Percentiles rank a stretch among this genome's conserved stretches.
Evolutionary conservation across 1,140 invertebrate genomes (phyloP).

Genomic region (Coelopa frigida): DNA sequence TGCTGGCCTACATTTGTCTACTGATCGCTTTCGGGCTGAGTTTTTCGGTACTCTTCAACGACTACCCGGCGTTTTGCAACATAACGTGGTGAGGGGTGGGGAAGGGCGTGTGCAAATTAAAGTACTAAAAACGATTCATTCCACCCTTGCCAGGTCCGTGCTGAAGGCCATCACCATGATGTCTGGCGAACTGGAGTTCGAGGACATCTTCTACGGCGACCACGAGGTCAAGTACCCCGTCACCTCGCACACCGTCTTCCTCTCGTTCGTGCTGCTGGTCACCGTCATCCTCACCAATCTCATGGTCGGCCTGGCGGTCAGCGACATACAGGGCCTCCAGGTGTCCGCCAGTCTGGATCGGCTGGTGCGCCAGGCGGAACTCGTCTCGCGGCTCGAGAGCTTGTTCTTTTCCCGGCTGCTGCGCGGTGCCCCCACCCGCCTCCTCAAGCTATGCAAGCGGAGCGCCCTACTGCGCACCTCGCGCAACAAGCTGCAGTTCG

Average conservation of each 20-base stretch:
- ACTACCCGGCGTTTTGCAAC: constrained; percentile 62
- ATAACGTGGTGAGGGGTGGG: constrained; percentile 37
- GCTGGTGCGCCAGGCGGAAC: constrained; percentile 68
- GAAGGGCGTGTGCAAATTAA: neutral
- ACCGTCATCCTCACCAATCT: constrained; percentile 81
- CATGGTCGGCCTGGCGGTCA: constrained; percentile 76
- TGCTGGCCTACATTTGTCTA: constrained; percentile 71
- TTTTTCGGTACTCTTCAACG: constrained; percentile 70
- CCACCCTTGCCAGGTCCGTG: constrained; percentile 44
- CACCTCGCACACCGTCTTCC: constrained; percentile 68
- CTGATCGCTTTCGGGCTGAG: constrained; percentile 69
- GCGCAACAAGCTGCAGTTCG: constrained; percentile 60
- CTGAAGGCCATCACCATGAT: constrained; percentile 83
- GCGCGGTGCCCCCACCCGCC: constrained; percentile 55
- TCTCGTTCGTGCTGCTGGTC: constrained; percentile 70
- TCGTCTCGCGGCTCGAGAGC: constrained; percentile 71
- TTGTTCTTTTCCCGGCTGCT: constrained; percentile 70
- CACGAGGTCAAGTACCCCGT: constrained; percentile 50
- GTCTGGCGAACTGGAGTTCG: constrained; percentile 79
- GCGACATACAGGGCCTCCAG: constrained; percentile 75
- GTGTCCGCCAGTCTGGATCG: constrained; percentile 71
- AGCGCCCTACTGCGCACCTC: constrained; percentile 64
- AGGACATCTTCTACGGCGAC: constrained; percentile 70
- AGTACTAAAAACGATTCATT: neutral
- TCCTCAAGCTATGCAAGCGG: constrained; percentile 58